Percentiles rank a stretch among this genome's conserved stretches.
These are phyloP conservation scores for Lumbricus terrestris DNA, from an alignment of 2,888 invertebrate genomes.

Conservation along the genomic window DNA sequence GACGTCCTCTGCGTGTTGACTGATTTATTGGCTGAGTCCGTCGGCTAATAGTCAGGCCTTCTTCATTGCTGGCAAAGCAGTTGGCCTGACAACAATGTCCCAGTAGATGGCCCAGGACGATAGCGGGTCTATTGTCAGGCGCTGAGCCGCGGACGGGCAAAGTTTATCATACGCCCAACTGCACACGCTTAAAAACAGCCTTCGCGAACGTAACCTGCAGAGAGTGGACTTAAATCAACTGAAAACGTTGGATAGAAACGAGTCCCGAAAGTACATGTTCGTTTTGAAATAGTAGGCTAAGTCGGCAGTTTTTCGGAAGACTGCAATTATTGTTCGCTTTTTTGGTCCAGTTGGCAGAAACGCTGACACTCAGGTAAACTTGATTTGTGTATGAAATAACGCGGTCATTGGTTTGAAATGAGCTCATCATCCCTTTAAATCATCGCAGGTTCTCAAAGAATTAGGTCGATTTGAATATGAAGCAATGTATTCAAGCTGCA, in stretches of 20 bases:
- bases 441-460: not conserved
- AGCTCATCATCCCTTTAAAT: not conserved
- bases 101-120: not conserved
- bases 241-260: not conserved
- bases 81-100: not conserved
- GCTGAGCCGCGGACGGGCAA: not conserved
- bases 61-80: not conserved
- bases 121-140: not conserved
- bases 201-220: not conserved
- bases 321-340: no score
- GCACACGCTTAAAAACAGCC: not conserved
- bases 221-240: not conserved
- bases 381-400: not conserved
- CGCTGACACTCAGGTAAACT: not conserved
- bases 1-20: no score
- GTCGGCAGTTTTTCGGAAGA: not conserved
- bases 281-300: not conserved
- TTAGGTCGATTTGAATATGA: no score
- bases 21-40: no score
- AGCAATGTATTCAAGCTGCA: no score
- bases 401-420: not conserved
- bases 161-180: not conserved
- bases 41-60: not conserved
- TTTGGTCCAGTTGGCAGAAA: not conserved
- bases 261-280: not conserved